Conservation (phyloP, 2,113 vertebrate species). For the Labeo catla region DNA sequence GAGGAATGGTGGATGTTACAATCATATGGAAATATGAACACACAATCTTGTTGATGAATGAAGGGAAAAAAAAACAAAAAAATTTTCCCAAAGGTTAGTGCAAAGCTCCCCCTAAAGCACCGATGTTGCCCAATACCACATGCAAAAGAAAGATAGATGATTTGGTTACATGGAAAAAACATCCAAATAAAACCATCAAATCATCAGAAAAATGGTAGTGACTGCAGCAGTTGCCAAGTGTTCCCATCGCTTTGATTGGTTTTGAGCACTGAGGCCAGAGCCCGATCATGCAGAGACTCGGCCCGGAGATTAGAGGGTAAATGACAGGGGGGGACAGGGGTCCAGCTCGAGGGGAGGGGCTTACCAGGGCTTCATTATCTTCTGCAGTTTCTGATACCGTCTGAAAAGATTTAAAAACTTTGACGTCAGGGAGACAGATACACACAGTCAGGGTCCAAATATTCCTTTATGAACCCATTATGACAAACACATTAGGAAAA, state of each 20-base stretch:
- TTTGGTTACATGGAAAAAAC: conserved; percentile 57
- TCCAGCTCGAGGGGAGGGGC: conserved; percentile 68
- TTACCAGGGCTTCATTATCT: conserved; percentile 99
- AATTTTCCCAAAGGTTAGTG: conserved; percentile 31
- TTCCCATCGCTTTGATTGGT: conserved; percentile 49
- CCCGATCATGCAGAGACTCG: conserved; percentile 82
- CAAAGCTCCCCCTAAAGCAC: conserved; percentile 28
- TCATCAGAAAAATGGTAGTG: conserved; percentile 42
- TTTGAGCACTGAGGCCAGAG: conserved; percentile 65
- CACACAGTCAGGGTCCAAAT: conserved; percentile 50
- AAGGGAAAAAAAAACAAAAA: background rate
- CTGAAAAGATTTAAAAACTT: conserved; percentile 96
- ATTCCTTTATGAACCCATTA: conserved; percentile 42
- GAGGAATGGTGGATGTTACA: background rate
- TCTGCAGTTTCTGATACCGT: conserved; percentile 99
- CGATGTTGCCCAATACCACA: conserved; percentile 67
- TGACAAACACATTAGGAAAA: background rate
- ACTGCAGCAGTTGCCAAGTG: conserved; percentile 39
- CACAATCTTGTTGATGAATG: background rate
- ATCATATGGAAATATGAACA: background rate
- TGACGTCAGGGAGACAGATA: conserved; percentile 73
- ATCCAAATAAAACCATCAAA: conserved; percentile 60
- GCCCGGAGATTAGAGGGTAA: conserved; percentile 70
- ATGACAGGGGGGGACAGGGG: conserved; percentile 69
- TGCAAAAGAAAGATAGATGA: conserved; percentile 69